Percentiles rank a stretch among this genome's conserved stretches.
Conservation (phyloP, 2,888 invertebrate species). For the Sphaerophoria rueppellii region DNA sequence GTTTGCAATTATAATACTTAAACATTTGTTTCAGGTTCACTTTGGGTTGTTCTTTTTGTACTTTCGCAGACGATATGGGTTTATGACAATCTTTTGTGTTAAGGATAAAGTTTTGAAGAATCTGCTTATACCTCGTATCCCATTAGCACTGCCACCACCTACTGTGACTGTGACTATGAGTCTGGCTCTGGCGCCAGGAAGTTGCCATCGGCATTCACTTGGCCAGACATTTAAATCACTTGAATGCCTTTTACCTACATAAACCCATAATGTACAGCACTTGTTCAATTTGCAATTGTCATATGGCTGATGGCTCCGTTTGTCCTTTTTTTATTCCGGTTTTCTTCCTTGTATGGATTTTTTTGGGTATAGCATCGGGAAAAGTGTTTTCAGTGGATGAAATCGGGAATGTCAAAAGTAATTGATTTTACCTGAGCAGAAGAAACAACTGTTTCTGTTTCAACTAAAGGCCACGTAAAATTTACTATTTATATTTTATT, state of each 20-base stretch:
- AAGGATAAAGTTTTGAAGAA: conserved; percentile 55
- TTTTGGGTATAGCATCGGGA: conserved; percentile 32
- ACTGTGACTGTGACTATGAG: conserved; percentile 43
- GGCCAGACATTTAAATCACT: conserved; percentile 52
- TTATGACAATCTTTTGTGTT: conserved; percentile 25
- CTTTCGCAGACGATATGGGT: background rate
- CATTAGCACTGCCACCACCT: conserved; percentile 56
- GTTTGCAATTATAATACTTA: conserved; percentile 36
- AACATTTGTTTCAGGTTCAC: conserved; percentile 20
- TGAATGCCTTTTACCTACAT: conserved; percentile 34
- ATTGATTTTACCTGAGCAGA: too few relatives aligned
- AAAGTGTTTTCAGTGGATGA: too few relatives aligned
- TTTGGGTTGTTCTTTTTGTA: background rate
- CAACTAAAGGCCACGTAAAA: too few relatives aligned
- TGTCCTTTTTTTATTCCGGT: conserved; percentile 34
- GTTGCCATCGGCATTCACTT: conserved; percentile 64
- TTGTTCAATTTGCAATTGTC: conserved; percentile 69
- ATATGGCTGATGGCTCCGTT: conserved; percentile 44
- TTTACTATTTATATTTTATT: too few relatives aligned
- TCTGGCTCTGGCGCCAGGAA: conserved; percentile 65
- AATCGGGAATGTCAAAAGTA: background rate
- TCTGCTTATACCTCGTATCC: conserved; percentile 32
- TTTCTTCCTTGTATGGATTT: conserved; percentile 42
- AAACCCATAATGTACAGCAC: conserved; percentile 24
- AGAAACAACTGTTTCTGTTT: too few relatives aligned